Base-by-base conservation (phyloP, 2,888 invertebrate genomes). In the Lasioglossum calceatum region DNA sequence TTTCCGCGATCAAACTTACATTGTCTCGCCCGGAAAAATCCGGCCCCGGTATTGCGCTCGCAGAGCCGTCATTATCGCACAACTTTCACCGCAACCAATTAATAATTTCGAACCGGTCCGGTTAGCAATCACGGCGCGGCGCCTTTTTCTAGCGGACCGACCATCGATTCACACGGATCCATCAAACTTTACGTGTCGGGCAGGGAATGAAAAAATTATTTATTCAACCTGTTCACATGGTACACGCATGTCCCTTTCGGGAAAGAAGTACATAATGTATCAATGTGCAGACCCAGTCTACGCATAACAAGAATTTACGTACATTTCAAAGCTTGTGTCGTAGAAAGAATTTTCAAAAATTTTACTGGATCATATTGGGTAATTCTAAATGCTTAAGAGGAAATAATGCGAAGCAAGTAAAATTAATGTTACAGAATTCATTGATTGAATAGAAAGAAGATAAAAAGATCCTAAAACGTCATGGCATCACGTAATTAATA, bases 21-120 rank as follows among this genome's bases (percentile, higher is more conserved):
- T 75, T 50, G 73, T 50, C 71, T 47, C 14, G 64, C 39, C 39
- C 50, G 64, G 50, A 76, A 79, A 82, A 78, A 78, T 84, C 50
- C 64, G 67, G 10, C 32, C 19, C 14, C 64, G 23, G 27, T 42
- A 19, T 44, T 44, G 64, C 64, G 19, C 14, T 36, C 32, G 64
- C 16, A 12, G 64, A 27, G 8, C 16, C 32, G 19, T 67, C 32
- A 79, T 80, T 67, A 67, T n/a, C 50, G 5, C 8, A 42, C 36
- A 67, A 74, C 54, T 70, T 32, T 36, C 39, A n/a, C 39, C 23
- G 32, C 36, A 50, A 72, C 8, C 7, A 73, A 14, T 64, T 32
- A 23, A 32, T 19, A 23, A 42, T 50, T 16, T n/a, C 14, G 19
- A 27, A 16, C 64, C 27, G 14, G 16, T 5, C 32, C 16, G 64